Evolutionary conservation across 2,797 vertebrate genomes (phyloP).

Genomic region (Lates japonicus): DNA sequence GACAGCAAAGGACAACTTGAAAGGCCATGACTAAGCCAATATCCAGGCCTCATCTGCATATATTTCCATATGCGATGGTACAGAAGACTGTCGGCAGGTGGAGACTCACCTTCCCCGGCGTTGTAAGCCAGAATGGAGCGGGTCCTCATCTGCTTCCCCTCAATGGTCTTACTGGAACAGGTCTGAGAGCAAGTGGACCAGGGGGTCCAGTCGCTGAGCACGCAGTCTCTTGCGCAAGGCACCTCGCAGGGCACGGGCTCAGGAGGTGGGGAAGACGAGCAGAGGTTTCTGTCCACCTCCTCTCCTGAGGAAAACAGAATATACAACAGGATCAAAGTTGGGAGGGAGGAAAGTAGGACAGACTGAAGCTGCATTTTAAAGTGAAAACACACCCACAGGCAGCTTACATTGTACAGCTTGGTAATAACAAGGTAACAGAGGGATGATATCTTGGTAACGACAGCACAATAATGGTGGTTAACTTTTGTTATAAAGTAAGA

Average conservation of each 20-base stretch:
- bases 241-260: constrained; percentile 90
- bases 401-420: neutral
- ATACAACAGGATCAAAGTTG: neutral
- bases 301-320: constrained; percentile 83
- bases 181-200: constrained; percentile 99
- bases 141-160: constrained; percentile 94
- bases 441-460: too few species aligned
- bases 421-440: neutral
- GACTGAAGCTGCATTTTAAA: neutral
- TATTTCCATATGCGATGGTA: constrained; percentile 30
- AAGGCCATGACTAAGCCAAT: constrained; percentile 71
- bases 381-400: neutral
- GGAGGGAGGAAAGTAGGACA: neutral
- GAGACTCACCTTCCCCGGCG: constrained; percentile 92
- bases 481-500: neutral
- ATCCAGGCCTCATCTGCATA: constrained; percentile 60
- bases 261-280: constrained; percentile 88
- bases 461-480: neutral
- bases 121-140: constrained; percentile 94
- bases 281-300: constrained; percentile 88
- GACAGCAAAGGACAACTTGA: constrained; percentile 77
- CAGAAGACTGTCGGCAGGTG: constrained; percentile 11
- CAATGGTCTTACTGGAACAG: constrained; percentile 96
- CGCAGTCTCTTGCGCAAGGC: constrained; percentile 95
- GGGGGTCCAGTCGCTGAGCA: constrained; percentile 93